A percentile compares a stretch with the other conserved stretches of the same genome.
These are phyloP conservation scores for Chloropsis hardwickii DNA, from an alignment of 2,113 vertebrate species.

Conservation along the genomic window DNA sequence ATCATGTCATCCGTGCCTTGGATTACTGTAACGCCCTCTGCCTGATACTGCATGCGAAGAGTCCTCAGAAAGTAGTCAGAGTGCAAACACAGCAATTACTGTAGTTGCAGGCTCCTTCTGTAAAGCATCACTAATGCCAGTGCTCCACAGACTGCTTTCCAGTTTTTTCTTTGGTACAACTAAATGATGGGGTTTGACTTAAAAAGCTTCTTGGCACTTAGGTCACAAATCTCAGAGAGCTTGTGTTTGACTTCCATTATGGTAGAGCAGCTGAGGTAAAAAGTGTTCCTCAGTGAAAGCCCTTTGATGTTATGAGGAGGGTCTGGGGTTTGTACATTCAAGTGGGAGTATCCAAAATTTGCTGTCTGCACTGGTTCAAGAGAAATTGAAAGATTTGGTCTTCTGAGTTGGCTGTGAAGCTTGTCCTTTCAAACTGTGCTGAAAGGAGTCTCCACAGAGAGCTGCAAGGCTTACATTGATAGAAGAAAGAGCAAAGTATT, in stretches of 20 bases:
- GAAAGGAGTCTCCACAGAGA: neutral
- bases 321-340: neutral
- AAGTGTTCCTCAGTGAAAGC: neutral
- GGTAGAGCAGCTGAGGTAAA: neutral
- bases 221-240: neutral
- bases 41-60: neutral
- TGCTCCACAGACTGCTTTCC: neutral
- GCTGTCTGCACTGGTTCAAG: neutral
- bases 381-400: neutral
- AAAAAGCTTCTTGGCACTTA: neutral
- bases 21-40: neutral
- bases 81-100: neutral
- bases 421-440: neutral
- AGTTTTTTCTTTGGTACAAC: constrained; percentile 30
- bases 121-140: neutral
- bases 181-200: neutral
- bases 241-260: neutral
- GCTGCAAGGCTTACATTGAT: neutral
- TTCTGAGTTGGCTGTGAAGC: neutral
- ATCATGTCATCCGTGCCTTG: neutral
- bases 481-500: neutral
- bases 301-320: neutral
- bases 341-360: neutral
- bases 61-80: neutral
- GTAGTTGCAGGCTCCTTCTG: neutral